Base-by-base conservation (phyloP, 2,797 vertebrate species). In the Choloepus didactylus region DNA sequence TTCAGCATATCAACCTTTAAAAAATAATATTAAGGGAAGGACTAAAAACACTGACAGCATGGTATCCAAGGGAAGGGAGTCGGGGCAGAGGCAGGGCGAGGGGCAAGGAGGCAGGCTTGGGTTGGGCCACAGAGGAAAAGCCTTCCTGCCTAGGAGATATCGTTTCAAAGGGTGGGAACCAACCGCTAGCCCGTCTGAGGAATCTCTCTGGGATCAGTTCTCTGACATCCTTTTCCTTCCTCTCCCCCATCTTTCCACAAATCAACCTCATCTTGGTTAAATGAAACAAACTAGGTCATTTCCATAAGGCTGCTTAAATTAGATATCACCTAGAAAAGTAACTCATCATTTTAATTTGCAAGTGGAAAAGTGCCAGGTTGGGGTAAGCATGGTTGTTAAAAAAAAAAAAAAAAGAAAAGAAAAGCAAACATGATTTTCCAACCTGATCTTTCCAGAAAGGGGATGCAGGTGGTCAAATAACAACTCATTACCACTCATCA, bases 1-100 rank as follows among this genome's bases (percentile, higher is more conserved):
- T 35, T 97, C 95, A 97, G 95, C 96, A 96, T 92, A 97, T 89
- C 95, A 96, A 96, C 95, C 97, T 98, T 98, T 86, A 96, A 97
- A 94, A 97, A 93, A 95, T 95, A 97, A 94, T 95, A 91, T 86
- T 85, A 94, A 97, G 96, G 96, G 95, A 92, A 96, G 97, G 95
- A 60, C 97, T 96, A 86, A 95, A 95, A 92, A 95, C 79, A 83
- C 82, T 94, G 97, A 95, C 54, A 90, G 88, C 70, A 67, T 31
- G 2, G 6, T 21, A 69, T n/a, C 69, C 38, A 38, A 62, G 46
- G 94, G 87, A 49, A 81, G 92, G 76, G 75, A 88, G 31, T 0
- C 3, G 11, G 66, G 64, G 23, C 27, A 83, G 96, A 81, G 56
- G 49, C n/a, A 29, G 89, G 95, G 88, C 44, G 14, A 51, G 60